Base-by-base conservation (phyloP, 1,140 invertebrate genomes). In the Grapholita molesta region DNA sequence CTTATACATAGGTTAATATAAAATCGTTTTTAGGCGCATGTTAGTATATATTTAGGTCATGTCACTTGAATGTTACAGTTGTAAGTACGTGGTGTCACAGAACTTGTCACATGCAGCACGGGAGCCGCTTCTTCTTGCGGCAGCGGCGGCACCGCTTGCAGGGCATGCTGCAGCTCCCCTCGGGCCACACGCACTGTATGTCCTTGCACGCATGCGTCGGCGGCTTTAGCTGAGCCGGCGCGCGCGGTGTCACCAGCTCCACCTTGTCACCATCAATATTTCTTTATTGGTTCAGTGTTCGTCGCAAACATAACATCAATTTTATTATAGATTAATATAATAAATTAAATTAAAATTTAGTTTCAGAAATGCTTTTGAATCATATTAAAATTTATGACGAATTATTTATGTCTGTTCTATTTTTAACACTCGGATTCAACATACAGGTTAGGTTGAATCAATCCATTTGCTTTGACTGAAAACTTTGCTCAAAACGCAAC, bases 101-200 rank as follows among this genome's bases (percentile, higher is more conserved):
- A n/a, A 3, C 12, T n/a, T n/a, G 15, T 48, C 8, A 66, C 28
- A 72, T 69, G 61, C 67, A 70, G 33, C 33, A 77, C 70, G 66
- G 30, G 70, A 8, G 61, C 30, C 55, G 73, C 25, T 61, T 73
- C 53, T 79, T 83, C 52, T 78, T 82, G 4, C 80, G 73, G 42
- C 86, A 89, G 4, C 72, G 69, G 1, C 79, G 74, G 66, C 85
- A 87, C 0, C 82, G 82, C 5, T 77, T 30, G 53, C 82, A 85
- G 0, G 83, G 82, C 5, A 78, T 30, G 48, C 82, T 84, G 61
- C 84, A 86, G 0, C 82, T 79, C 2, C 86, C 69, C n/a, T 85
- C 76, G 7, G 84, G 72, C 23, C 85, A 82, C 57, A 89, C 87
- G 48, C 89, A 91, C 64, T 91, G 89, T 9, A 89, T 86, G 64